Percentiles rank a stretch among this genome's conserved stretches.
Evolutionary conservation across 1,140 invertebrate genomes (phyloP).

Genomic region (Daktulosphaira vitifoliae): DNA sequence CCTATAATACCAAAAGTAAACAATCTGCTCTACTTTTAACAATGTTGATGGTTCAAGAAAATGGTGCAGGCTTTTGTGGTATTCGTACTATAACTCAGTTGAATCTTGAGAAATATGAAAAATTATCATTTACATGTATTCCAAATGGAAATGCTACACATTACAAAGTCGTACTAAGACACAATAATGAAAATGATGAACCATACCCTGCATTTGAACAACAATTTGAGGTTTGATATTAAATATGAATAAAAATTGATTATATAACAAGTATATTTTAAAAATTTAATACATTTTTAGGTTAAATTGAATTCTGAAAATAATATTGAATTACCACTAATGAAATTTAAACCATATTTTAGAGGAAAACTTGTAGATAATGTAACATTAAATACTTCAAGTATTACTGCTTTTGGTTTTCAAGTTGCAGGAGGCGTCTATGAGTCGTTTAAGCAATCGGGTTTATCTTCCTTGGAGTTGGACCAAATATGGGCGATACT

Average conservation of each 20-base stretch:
- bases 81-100: constrained; percentile 46
- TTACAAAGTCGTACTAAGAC: constrained; percentile 56
- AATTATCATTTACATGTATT: constrained; percentile 49
- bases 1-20: constrained; percentile 52
- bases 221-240: constrained; percentile 53
- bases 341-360: constrained; percentile 55
- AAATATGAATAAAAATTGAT: too few relatives aligned
- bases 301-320: constrained; percentile 49
- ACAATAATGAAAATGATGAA: constrained; percentile 50
- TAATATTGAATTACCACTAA: constrained; percentile 47
- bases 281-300: too few relatives aligned
- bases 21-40: constrained; percentile 58
- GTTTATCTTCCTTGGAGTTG: constrained; percentile 57
- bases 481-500: constrained; percentile 45
- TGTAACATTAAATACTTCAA: constrained; percentile 48
- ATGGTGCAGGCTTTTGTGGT: constrained; percentile 62
- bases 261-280: too few relatives aligned
- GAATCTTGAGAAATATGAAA: constrained; percentile 47
- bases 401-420: constrained; percentile 56
- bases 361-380: constrained; percentile 50
- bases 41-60: constrained; percentile 57
- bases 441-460: constrained; percentile 53
- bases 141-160: constrained; percentile 47
- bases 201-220: constrained; percentile 55
- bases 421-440: constrained; percentile 64